These are phyloP conservation scores for Helicoverpa zea DNA, from an alignment of 1,140 invertebrate genomes.

Conservation along the genomic window DNA sequence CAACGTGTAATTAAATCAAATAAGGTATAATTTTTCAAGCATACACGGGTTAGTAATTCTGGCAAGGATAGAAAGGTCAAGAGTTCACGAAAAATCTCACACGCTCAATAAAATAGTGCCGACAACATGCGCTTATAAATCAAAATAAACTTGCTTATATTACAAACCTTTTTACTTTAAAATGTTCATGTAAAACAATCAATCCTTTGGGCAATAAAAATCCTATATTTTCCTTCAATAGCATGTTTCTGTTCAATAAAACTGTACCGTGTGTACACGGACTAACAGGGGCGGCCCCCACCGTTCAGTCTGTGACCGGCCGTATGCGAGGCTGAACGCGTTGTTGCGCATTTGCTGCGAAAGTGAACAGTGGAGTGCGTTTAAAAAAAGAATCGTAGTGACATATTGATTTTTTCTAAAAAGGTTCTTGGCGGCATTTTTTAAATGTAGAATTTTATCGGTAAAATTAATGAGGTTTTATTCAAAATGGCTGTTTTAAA, in stretches of 20 bases:
- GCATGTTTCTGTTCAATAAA: conserved; percentile 46
- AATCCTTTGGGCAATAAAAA: conserved; percentile 46
- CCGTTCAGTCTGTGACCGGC: conserved; percentile 47
- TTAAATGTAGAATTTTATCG: not conserved
- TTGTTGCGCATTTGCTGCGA: conserved; percentile 13
- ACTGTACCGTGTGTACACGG: conserved; percentile 45
- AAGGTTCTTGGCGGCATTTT: conserved; percentile 14
- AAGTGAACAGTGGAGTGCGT: conserved; percentile 44
- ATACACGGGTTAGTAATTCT: not conserved
- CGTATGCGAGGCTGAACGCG: conserved; percentile 41
- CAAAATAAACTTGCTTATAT: not conserved
- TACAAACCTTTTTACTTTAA: not conserved
- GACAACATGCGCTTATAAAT: no score
- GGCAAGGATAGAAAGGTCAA: conserved; percentile 7
- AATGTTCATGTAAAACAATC: conserved; percentile 36
- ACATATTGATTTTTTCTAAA: conserved; percentile 17
- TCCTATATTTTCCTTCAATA: conserved; percentile 41
- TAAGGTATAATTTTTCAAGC: no score
- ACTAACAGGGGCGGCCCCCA: conserved; percentile 46
- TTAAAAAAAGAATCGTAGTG: conserved; percentile 24
- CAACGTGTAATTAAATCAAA: no score
- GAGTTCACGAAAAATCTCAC: not conserved
- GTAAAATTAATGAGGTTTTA: conserved; percentile 14
- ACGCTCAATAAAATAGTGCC: not conserved
- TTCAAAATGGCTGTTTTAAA: not conserved